Base-by-base conservation (phyloP, 2,797 vertebrate genomes). In the Melanotaenia pygmaea region DNA sequence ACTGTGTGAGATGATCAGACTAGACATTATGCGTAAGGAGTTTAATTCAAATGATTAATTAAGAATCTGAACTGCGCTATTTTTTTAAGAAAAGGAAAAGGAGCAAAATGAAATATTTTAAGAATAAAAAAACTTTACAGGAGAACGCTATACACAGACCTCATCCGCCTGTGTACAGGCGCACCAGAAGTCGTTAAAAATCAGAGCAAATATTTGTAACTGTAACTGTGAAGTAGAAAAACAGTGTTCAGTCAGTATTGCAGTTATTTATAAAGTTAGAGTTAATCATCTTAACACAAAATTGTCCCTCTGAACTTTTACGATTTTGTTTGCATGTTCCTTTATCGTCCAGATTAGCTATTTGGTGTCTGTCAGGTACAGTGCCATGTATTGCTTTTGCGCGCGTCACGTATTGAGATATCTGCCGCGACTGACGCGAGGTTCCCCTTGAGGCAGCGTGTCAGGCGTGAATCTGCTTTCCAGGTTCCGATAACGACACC, bases 401-500 rank as follows among this genome's bases (percentile, higher is more conserved):
- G 77, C 74, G 72, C 61, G 65, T 64, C 56, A 57, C 28, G 58
- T 82, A 62, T 16, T 57, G 59, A 77, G 53, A 64, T 57, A 65
- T 78, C 65, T 73, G 72, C 64, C n/a, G n/a, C 68, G 11, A 18
- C 64, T 12, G 67, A 85, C 28, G 67, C 61, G 78, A 84, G 82
- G 43, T 73, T 72, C 76, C 83, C 78, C 77, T 56, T 0, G 74
- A 78, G 84, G 79, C 62, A 5, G 47, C 35, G 35, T 64, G 74
- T 72, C 73, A 67, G 58, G 50, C 61, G 79, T 64, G 43, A 16
- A 5, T 20, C 54, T 53, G 59, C 37, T 47, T 16, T 59, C 45
- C 61, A 65, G 37, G 4, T 35, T 68, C 28, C 26, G 10, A 7
- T 35, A 28, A 57, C 34, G 28, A 58, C 64, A 61, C 66, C 12